Base-by-base conservation (phyloP, 2,888 invertebrate genomes). In the Pelosia muscerda region DNA sequence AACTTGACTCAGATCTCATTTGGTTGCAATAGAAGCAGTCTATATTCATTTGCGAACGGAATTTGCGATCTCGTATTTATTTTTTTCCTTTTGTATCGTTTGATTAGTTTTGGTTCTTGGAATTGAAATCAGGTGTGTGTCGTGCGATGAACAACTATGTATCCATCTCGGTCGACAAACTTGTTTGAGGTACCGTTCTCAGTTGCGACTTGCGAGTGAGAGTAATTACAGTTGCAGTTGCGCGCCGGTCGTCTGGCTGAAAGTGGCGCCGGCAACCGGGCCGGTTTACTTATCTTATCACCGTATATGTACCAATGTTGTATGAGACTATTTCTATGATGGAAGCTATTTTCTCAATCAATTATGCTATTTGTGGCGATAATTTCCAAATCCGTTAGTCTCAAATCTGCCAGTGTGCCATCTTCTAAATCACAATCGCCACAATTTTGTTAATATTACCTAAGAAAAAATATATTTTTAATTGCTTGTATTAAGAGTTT, bases 141-240 rank as follows among this genome's bases (percentile, higher is more conserved):
- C 58, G 25, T 66, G 56, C 65, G 69, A 67, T 54, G 66, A 53
- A 28, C 66, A 64, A 71, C 70, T 72, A 67, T 72, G 76, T 73
- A 68, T 73, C 25, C 56, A 67, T 74, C 76, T 74, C 78, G 79
- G 75, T 73, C 68, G 77, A 77, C 79, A 84, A 87, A 88, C 89
- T 84, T 71, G 89, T 88, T 88, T 85, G 69, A 79, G 77, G 77
- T 85, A 87, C 85, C 85, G 88, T 86, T 86, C 75, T 77, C 73
- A 76, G 78, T 72, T 72, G 71, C 70, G 79, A 74, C 76, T 71
- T 71, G 72, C 69, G 79, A 74, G 81, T 81, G 72, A 76, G 79
- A 76, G 77, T 73, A 76, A 75, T 79, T 75, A 77, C 71, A 69
- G 77, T 70, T 71, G 72, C 69, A 71, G 65, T 28, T 58, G 73